Percentiles rank a stretch among this genome's conserved stretches.
phyloP scores from a whole-genome alignment of 1,140 invertebrate genomes.

The Nomia melanderi region DNA sequence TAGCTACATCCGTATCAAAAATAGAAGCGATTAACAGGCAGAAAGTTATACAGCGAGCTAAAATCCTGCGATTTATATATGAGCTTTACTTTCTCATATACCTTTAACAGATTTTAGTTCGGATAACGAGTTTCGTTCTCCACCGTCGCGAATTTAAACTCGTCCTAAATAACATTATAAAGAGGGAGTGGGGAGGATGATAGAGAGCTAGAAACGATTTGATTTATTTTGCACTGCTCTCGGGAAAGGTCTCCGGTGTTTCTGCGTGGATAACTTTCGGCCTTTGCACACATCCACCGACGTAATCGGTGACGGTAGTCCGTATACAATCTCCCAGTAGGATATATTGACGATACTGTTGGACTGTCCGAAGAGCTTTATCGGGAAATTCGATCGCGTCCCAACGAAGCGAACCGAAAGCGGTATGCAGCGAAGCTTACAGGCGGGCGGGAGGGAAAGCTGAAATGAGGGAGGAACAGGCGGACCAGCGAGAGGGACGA shows the following conservation, averaged over 20 bases:
- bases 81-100: too few species aligned
- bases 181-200: too few species aligned
- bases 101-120: too few species aligned
- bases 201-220: not conserved
- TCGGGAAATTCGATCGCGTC: conserved; percentile 62
- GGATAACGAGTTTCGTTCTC: too few species aligned
- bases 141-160: too few species aligned
- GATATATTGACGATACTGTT: conserved; percentile 43
- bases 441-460: not conserved
- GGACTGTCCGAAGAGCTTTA: conserved; percentile 55
- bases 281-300: conserved; percentile 23
- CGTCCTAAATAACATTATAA: too few species aligned
- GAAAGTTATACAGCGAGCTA: too few species aligned
- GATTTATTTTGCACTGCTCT: conserved; percentile 8
- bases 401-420: conserved; percentile 45
- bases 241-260: conserved; percentile 14
- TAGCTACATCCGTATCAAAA: too few species aligned
- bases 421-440: conserved; percentile 38
- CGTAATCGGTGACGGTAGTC: conserved; percentile 32
- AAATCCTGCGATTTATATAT: too few species aligned
- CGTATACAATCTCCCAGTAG: conserved; percentile 32
- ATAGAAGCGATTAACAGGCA: too few species aligned
- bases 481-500: conserved; percentile 8
- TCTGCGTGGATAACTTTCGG: conserved; percentile 40
- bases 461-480: conserved; percentile 27